Evolutionary conservation across 2,888 invertebrate species (phyloP), one percentile per base, ranked within the genome.

Genomic region (Archaeoteleia sp.): DNA sequence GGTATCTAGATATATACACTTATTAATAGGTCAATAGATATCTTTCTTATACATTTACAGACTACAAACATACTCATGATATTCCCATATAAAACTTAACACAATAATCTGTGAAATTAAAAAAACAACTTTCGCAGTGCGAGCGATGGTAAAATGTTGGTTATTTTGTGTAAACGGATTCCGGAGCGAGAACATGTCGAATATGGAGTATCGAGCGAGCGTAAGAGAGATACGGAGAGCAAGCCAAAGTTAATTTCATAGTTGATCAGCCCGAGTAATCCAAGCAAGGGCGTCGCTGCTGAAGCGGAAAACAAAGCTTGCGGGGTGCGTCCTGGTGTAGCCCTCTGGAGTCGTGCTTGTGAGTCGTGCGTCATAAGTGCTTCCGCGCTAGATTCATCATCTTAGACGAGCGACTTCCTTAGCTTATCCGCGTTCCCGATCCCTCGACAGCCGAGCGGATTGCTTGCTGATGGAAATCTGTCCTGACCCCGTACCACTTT

Each of bases 251-350:
- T 84, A 84, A 85, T 85, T 84, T 84, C 84, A 85, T 84, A 85
- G 84, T 81, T 84, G 85, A 85, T 85, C 84, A 84, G 83, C 82
- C 83, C 82, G 81, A 74, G 82, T 85, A 84, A 85, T 84, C 84
- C 83, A 60, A 76, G 71, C 75, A 74, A 78, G 76, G 78, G 79
- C 75, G 82, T 66, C 69, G 76, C 72, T 81, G 73, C 75, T 81
- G 81, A 78, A 78, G 84, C 82, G 81, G 82, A 84, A 85, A 84
- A 85, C 84, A 85, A 84, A 84, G 84, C 84, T 80, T 51, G 79
- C 77, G 72, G 79, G 72, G 74, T 72, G 74, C 72, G 71, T n/a
- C 73, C 71, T 15, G 68, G 57, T n/a, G n/a, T 70, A 78, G 76
- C 73, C 77, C 78, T 75, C 63, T 54, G 12, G 12, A 13, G 25